Conservation (phyloP, 2,797 vertebrate genomes). For the Octomys mimax region DNA sequence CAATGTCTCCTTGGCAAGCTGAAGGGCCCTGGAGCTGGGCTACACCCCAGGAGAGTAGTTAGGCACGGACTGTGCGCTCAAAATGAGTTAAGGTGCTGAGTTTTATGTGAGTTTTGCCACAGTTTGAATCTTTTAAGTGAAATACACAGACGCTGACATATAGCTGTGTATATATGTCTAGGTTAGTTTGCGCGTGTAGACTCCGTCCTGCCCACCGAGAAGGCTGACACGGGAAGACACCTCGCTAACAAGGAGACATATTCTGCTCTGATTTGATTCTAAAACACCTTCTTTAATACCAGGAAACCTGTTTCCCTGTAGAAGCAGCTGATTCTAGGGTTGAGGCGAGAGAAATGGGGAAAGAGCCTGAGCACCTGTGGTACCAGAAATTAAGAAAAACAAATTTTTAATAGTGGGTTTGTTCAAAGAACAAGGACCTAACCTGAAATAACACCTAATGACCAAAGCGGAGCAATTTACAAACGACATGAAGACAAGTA, state of each 20-base stretch:
- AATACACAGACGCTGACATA: not conserved
- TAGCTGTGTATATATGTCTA: rapidly evolving
- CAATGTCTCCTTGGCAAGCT: not conserved
- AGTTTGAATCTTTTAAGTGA: not conserved
- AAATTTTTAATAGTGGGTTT: not conserved
- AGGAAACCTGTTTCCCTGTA: not conserved
- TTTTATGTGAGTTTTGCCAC: not conserved
- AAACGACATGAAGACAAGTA: not conserved
- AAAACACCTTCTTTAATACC: not conserved
- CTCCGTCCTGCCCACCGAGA: not conserved
- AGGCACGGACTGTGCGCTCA: too few species aligned
- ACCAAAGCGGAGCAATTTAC: not conserved
- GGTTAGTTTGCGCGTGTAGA: too few species aligned
- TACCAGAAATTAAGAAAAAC: not conserved
- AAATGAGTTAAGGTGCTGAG: not conserved
- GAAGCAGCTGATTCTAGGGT: not conserved
- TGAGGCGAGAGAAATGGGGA: not conserved
- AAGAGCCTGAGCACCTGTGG: not conserved
- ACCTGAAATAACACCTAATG: not conserved
- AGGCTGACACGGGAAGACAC: not conserved
- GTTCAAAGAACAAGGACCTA: not conserved
- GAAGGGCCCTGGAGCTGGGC: not conserved
- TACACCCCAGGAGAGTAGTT: not conserved
- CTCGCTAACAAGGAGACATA: not conserved
- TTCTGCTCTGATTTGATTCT: not conserved